Evolutionary conservation across 2,113 vertebrate species (phyloP), one percentile per base, ranked within the genome.

Genomic region (Mormyrus iriodes): DNA sequence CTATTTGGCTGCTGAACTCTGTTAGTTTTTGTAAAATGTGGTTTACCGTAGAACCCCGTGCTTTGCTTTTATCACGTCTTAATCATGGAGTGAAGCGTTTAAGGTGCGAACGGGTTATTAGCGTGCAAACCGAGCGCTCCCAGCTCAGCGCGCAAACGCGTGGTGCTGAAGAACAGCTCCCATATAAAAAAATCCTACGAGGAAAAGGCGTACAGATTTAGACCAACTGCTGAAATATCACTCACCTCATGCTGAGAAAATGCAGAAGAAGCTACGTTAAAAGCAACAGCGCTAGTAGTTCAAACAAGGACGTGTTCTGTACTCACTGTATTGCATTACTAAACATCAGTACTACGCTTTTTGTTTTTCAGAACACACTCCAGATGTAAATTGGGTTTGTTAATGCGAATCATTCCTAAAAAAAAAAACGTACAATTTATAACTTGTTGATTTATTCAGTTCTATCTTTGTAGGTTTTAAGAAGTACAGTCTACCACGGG

Each of bases 131-230:
- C 39, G 9, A 86, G 24, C n/a, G 85, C 49, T 53, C 24, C 42
- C n/a, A 15, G n/a, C 24, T 27, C 46, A 17, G 24, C 83, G 69
- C n/a, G 15, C 31, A 42, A 52, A 79, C 7, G 35, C 88, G 49
- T 89, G 79, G 88, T 89, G 52, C 88, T 89, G 88, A 89, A 85
- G 88, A 85, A 89, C 88, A 89, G 88, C 88, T 84, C 88, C 79
- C 9, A 51, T 9, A 73, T 73, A 27, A 3, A 27, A 53, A 24
- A n/a, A 79, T 24, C 49, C 73, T 76, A 58, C 88, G 24, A 86
- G 85, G 9, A 46, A 19, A 19, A 48, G 27, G 42, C 21, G 27
- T 52, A 39, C 53, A 49, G 12, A 35, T 84, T 84, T 52, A 19
- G 79, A 35, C 86, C 53, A 42, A 39, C n/a, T 24, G 53, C 52